Evolutionary conservation across 2,888 invertebrate genomes (phyloP).

Genomic region (Scelioninae gen. 1): DNA sequence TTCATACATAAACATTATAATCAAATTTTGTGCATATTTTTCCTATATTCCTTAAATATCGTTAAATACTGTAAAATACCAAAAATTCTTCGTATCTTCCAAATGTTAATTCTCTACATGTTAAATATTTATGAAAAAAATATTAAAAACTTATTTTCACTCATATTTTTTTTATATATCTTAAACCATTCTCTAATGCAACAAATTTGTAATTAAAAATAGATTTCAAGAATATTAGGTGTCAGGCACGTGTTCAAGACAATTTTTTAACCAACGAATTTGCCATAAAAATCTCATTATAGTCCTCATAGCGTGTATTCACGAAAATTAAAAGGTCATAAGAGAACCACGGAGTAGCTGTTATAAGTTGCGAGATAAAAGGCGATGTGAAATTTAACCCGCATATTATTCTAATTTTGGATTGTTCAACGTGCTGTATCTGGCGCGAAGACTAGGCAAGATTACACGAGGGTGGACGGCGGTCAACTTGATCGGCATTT

Average conservation of each 20-base stretch:
- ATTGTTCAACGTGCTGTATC: constrained; percentile 83
- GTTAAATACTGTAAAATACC: too few relatives aligned
- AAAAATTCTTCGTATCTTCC: too few relatives aligned
- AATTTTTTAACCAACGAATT: constrained; percentile 20
- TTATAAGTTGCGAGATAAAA: constrained; percentile 65
- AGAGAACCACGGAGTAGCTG: not conserved
- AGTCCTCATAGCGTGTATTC: constrained; percentile 13
- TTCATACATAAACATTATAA: too few relatives aligned
- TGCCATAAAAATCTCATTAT: constrained; percentile 49
- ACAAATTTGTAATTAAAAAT: too few relatives aligned
- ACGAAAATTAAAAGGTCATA: constrained; percentile 33
- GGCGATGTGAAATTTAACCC: constrained; percentile 53
- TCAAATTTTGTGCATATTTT: too few relatives aligned
- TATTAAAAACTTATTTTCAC: too few relatives aligned
- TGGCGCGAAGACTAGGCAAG: constrained; percentile 70
- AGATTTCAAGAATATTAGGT: too few relatives aligned
- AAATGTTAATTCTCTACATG: too few relatives aligned
- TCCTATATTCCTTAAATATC: too few relatives aligned
- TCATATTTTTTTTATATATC: too few relatives aligned
- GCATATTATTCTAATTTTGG: constrained; percentile 71
- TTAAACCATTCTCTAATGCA: too few relatives aligned
- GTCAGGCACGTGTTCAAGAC: not conserved
- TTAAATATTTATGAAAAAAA: too few relatives aligned
- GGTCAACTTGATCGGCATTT: constrained; percentile 81
- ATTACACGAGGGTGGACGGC: constrained; percentile 74